Evolutionary conservation across 2,888 invertebrate species (phyloP).

Genomic region (Gisinianus flammeolus): DNA sequence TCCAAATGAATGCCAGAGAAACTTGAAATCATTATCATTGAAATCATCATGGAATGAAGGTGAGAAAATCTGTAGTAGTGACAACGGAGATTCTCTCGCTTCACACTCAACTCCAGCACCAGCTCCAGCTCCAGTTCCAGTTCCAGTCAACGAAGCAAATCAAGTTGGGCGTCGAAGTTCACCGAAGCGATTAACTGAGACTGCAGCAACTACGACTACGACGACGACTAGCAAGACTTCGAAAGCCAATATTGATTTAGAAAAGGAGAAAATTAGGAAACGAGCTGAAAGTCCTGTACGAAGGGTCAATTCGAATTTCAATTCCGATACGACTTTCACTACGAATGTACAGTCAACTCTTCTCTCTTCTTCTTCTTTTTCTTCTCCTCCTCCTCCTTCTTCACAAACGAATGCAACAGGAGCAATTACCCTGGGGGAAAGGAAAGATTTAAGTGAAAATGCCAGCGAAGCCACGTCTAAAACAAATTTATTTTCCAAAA

Average conservation of each 20-base stretch:
- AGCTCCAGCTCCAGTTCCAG: neutral
- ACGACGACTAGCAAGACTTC: neutral
- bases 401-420: neutral
- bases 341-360: neutral
- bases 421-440: neutral
- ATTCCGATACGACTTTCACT: neutral
- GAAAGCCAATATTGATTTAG: conserved; percentile 1
- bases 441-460: neutral
- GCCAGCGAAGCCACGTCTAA: neutral
- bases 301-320: neutral
- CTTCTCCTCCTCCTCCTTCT: neutral
- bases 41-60: neutral
- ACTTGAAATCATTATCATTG: neutral
- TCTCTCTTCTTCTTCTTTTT: neutral
- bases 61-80: conserved; percentile 10
- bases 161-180: neutral
- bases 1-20: conserved; percentile 17
- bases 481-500: neutral
- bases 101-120: neutral
- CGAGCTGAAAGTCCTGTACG: neutral
- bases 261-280: conserved; percentile 9
- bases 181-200: conserved; percentile 10
- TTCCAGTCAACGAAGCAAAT: neutral
- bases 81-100: neutral
- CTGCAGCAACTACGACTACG: neutral